Conservation (phyloP, 2,888 invertebrate species). For the Sinodicranocentrus sp. region DNA sequence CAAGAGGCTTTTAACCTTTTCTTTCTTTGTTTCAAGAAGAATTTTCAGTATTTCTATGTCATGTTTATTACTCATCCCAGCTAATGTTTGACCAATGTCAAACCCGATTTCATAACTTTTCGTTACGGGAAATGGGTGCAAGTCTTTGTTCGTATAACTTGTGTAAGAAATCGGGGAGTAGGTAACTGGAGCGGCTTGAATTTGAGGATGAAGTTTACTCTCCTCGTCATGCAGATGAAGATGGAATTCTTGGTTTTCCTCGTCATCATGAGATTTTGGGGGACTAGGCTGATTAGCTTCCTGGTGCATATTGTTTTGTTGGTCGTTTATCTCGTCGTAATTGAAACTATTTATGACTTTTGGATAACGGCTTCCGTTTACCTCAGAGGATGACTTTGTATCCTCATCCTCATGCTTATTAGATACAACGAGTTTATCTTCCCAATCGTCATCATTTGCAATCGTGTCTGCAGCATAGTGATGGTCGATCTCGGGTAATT, state of each 20-base stretch:
- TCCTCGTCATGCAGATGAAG: constrained; percentile 54
- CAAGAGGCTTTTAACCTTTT: constrained; percentile 64
- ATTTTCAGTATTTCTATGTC: constrained; percentile 71
- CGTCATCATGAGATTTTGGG: no score
- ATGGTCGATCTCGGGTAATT: constrained; percentile 26
- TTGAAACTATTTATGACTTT: constrained; percentile 48
- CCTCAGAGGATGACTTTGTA: no score
- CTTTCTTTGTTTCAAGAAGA: constrained; percentile 68
- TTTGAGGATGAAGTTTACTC: not conserved
- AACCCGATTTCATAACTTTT: constrained; percentile 56
- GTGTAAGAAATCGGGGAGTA: constrained; percentile 27
- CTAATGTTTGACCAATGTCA: constrained; percentile 57
- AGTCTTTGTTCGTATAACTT: constrained; percentile 48
- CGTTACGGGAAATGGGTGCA: constrained; percentile 36
- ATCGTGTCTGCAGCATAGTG: constrained; percentile 59
- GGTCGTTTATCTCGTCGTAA: constrained; percentile 17
- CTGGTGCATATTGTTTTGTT: no score
- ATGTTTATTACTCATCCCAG: constrained; percentile 58
- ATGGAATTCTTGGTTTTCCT: constrained; percentile 48
- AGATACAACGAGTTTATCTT: not conserved
- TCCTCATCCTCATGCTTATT: no score
- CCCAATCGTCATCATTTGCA: constrained; percentile 18
- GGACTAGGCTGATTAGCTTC: no score
- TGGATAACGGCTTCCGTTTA: constrained; percentile 6
- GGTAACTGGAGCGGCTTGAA: constrained; percentile 9